Conservation (phyloP, 1,140 invertebrate genomes). For the Drosophila tani region DNA sequence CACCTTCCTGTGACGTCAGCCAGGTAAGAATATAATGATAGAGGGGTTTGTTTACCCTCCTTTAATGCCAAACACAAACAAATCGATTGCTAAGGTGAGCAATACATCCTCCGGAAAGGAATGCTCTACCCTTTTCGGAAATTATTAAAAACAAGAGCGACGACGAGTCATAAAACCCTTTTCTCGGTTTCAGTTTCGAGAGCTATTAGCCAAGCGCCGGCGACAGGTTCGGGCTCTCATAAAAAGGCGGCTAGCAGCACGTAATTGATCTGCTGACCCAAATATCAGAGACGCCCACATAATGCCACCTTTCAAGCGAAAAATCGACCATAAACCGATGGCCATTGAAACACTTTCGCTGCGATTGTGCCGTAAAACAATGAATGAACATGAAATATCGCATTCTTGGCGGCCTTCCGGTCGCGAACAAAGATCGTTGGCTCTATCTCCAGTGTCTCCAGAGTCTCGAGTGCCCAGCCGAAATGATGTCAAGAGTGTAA, state of each 20-base stretch:
- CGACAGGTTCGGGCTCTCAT: constrained; percentile 22
- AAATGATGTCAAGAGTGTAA: constrained; percentile 39
- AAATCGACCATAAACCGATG: constrained; percentile 21
- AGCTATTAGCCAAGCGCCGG: constrained; percentile 46
- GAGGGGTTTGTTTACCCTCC: constrained; percentile 3
- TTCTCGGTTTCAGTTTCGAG: constrained; percentile 6
- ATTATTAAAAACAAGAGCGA: background rate
- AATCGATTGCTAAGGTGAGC: constrained; percentile 1
- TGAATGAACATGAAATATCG: constrained; percentile 33
- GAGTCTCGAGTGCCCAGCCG: background rate
- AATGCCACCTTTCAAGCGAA: constrained; percentile 69
- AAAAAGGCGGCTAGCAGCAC: constrained; percentile 21
- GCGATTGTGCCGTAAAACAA: constrained; percentile 34
- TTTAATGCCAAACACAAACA: background rate
- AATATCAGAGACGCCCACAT: constrained; percentile 60
- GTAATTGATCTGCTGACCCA: constrained; percentile 51
- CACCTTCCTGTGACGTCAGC: constrained; percentile 51
- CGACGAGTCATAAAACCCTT: constrained; percentile 58
- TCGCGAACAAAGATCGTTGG: constrained; percentile 6
- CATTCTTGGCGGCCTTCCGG: constrained; percentile 30
- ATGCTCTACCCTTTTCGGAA: constrained; percentile 3
- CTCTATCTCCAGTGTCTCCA: constrained; percentile 18
- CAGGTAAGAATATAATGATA: background rate
- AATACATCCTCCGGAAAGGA: background rate
- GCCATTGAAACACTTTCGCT: constrained; percentile 56